These are phyloP conservation scores for Syngnathus typhle DNA, from an alignment of 2,113 vertebrate genomes.

Conservation along the genomic window DNA sequence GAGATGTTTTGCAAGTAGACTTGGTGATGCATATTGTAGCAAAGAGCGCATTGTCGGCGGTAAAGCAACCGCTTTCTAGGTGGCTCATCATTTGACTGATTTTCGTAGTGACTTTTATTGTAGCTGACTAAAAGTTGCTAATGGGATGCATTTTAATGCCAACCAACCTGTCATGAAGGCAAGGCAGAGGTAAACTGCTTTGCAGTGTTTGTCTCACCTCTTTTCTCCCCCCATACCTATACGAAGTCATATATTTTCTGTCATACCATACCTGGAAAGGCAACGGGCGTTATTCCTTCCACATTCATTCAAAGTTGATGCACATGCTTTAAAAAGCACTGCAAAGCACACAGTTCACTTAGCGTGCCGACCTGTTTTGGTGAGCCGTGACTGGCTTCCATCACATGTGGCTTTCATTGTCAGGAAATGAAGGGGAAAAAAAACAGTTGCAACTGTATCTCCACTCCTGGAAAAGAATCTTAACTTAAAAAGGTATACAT, in stretches of 20 bases:
- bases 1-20: background rate
- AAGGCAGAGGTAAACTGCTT: background rate
- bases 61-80: background rate
- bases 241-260: too few relatives aligned
- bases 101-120: background rate
- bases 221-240: background rate
- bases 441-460: conserved; percentile 56
- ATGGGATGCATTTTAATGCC: background rate
- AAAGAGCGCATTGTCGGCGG: background rate
- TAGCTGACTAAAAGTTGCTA: background rate
- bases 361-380: conserved; percentile 42
- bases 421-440: conserved; percentile 5
- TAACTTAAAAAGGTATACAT: conserved; percentile 19
- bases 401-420: conserved; percentile 64
- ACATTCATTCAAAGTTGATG: conserved; percentile 34
- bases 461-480: conserved; percentile 39
- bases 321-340: conserved; percentile 28
- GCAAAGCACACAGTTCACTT: conserved; percentile 19
- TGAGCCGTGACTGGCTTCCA: conserved; percentile 61
- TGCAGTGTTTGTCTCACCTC: background rate
- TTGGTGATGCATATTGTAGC: background rate
- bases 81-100: background rate
- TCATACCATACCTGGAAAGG: too few relatives aligned
- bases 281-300: conserved; percentile 13
- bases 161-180: background rate